Conservation (phyloP, 1,140 invertebrate species). For the Drosophila nigrodunni region DNA sequence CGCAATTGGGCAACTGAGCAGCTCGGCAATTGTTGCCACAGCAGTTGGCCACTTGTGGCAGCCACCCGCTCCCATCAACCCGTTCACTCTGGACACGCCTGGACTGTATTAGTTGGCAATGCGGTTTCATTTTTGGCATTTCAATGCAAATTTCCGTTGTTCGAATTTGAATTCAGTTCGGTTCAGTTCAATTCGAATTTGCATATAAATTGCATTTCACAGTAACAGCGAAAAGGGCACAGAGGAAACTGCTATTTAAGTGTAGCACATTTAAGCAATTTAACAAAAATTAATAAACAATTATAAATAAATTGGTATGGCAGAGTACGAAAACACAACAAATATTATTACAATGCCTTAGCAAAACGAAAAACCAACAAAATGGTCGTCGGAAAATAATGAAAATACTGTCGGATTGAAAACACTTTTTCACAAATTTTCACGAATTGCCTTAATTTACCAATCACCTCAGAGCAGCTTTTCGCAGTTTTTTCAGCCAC, state of each 20-base stretch:
- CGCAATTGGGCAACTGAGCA: constrained; percentile 2
- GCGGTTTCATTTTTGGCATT: constrained; percentile 62
- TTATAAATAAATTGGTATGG: constrained; percentile 20
- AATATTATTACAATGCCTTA: constrained; percentile 32
- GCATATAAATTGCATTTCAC: constrained; percentile 78
- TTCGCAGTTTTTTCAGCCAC: constrained; percentile 48
- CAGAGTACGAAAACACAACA: background rate
- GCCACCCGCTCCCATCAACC: background rate
- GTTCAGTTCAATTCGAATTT: constrained; percentile 67
- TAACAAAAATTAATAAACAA: constrained; percentile 26
- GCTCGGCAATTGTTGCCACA: constrained; percentile 13
- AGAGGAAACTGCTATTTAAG: constrained; percentile 6
- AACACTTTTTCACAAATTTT: constrained; percentile 58
- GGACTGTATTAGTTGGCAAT: constrained; percentile 71
- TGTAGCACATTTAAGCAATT: constrained; percentile 21
- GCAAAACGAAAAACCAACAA: constrained; percentile 8
- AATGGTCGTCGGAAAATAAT: background rate
- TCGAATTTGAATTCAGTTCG: constrained; percentile 77
- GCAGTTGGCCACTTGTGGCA: constrained; percentile 43
- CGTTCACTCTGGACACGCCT: background rate
- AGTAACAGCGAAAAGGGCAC: background rate
- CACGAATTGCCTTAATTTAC: constrained; percentile 68
- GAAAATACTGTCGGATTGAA: constrained; percentile 12
- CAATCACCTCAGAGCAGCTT: constrained; percentile 66
- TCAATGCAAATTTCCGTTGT: constrained; percentile 73